Evolutionary conservation across 2,113 vertebrate genomes (phyloP).

Genomic region (Pangasianodon gigas): DNA sequence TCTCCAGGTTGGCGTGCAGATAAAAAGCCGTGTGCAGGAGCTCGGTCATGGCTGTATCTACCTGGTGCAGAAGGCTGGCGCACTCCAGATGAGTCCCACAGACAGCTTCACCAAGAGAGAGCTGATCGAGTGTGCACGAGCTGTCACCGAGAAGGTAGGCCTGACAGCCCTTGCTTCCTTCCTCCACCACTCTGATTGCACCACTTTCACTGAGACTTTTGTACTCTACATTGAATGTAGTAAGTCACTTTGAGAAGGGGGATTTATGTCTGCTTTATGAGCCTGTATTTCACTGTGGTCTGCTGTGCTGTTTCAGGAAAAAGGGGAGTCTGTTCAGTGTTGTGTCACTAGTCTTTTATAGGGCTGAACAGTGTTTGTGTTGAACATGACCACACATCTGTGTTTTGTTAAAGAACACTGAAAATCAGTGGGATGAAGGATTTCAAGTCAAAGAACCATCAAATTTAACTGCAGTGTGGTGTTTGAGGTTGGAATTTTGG

Average conservation of each 20-base stretch:
- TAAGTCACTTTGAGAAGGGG: not conserved
- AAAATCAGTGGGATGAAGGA: slow-evolving; percentile 1
- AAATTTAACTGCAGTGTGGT: not conserved
- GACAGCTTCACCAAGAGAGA: slow-evolving; percentile 96
- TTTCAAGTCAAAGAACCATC: not conserved
- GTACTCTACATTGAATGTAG: not conserved
- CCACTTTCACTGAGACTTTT: not conserved
- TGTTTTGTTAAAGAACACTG: not conserved
- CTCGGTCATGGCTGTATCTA: slow-evolving; percentile 96
- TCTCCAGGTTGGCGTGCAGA: slow-evolving; percentile 93
- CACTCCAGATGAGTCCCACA: slow-evolving; percentile 92
- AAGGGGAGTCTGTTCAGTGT: not conserved
- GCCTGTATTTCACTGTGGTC: not conserved
- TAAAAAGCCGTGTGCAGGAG: slow-evolving; percentile 90
- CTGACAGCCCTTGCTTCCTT: not conserved
- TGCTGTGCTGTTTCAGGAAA: not conserved
- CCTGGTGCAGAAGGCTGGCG: slow-evolving; percentile 96
- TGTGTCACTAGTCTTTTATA: slow-evolving; percentile 4
- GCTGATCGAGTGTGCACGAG: slow-evolving; percentile 91
- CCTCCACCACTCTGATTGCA: not conserved
- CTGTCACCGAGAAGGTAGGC: slow-evolving; percentile 94
- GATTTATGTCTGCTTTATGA: not conserved
- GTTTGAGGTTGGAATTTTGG: not conserved
- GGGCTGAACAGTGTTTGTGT: not conserved
- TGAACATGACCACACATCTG: not conserved